These are phyloP conservation scores for Drosophila formosana DNA, from an alignment of 2,888 invertebrate genomes.

Conservation along the genomic window DNA sequence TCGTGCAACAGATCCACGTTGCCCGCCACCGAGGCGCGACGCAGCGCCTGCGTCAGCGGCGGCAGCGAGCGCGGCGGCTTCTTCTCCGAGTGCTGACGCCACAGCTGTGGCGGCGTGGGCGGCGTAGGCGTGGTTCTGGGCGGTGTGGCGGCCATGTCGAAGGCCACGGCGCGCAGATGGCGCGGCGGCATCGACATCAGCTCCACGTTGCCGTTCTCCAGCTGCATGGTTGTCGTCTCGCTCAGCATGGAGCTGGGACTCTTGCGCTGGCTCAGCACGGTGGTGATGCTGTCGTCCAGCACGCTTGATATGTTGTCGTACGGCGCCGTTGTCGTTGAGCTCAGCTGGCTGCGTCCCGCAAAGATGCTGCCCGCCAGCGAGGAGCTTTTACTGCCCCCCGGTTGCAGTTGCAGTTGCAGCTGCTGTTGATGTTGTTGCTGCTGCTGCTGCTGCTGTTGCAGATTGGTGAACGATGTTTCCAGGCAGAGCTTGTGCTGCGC, in stretches of 20 bases:
- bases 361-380: slow-evolving; percentile 84
- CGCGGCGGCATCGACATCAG: slow-evolving; percentile 36
- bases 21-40: slow-evolving; percentile 78
- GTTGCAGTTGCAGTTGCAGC: slow-evolving; percentile 25
- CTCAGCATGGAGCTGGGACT: slow-evolving; percentile 83
- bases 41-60: slow-evolving; percentile 73
- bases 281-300: slow-evolving; percentile 82
- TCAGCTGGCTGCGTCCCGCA: slow-evolving; percentile 83
- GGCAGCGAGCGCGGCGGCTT: slow-evolving; percentile 76
- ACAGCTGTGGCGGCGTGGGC: slow-evolving; percentile 43
- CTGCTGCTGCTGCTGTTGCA: slow-evolving; percentile 85
- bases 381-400: slow-evolving; percentile 78
- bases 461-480: slow-evolving; percentile 91
- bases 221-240: slow-evolving; percentile 82
- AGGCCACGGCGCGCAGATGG: slow-evolving; percentile 82
- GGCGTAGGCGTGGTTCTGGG: slow-evolving; percentile 33
- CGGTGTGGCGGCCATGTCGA: slow-evolving; percentile 75
- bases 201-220: slow-evolving; percentile 42
- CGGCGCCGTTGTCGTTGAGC: slow-evolving; percentile 84
- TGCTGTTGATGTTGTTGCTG: slow-evolving; percentile 31
- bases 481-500: slow-evolving; percentile 88
- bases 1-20: slow-evolving; percentile 87
- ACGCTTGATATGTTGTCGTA: slow-evolving; percentile 85
- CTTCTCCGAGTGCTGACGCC: slow-evolving; percentile 81
- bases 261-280: slow-evolving; percentile 70